Conservation (phyloP, 1,140 invertebrate genomes). For the Drosophila seguyi region DNA sequence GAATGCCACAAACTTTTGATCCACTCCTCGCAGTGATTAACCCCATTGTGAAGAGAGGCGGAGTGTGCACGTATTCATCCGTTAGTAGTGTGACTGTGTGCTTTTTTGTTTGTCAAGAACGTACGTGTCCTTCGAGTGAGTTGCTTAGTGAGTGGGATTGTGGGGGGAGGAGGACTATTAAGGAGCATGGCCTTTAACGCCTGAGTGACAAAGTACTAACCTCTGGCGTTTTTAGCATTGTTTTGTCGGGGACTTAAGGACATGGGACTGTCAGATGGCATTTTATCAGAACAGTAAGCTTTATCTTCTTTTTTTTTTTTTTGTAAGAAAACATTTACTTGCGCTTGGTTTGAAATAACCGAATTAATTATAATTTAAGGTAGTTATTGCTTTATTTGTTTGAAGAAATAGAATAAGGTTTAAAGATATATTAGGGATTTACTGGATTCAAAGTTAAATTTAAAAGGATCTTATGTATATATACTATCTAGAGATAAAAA, state of each 20-base stretch:
- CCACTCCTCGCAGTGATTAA: slow-evolving; percentile 62
- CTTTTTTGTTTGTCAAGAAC: background rate
- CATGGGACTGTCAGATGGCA: slow-evolving; percentile 4
- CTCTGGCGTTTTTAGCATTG: slow-evolving; percentile 13
- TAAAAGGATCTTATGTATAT: background rate
- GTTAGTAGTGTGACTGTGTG: slow-evolving; percentile 12
- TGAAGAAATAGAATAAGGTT: background rate
- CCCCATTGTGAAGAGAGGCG: slow-evolving; percentile 23
- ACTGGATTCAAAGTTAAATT: background rate
- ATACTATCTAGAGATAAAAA: too few species aligned
- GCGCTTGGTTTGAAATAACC: slow-evolving; percentile 1
- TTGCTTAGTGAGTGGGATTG: background rate
- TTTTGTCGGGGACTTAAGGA: slow-evolving; percentile 3
- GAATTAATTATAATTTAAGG: background rate
- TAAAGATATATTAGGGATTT: background rate
- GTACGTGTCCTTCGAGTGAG: slow-evolving; percentile 2
- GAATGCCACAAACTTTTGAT: slow-evolving; percentile 62
- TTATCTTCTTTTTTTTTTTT: background rate
- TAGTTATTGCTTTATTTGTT: background rate
- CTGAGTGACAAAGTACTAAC: slow-evolving; percentile 14
- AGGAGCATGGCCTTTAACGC: slow-evolving; percentile 8
- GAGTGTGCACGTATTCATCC: background rate
- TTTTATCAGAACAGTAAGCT: background rate
- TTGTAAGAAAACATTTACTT: background rate
- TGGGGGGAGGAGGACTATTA: background rate